Evolutionary conservation across 2,113 vertebrate species (phyloP).

Genomic region (Callocephalon fimbriatum): DNA sequence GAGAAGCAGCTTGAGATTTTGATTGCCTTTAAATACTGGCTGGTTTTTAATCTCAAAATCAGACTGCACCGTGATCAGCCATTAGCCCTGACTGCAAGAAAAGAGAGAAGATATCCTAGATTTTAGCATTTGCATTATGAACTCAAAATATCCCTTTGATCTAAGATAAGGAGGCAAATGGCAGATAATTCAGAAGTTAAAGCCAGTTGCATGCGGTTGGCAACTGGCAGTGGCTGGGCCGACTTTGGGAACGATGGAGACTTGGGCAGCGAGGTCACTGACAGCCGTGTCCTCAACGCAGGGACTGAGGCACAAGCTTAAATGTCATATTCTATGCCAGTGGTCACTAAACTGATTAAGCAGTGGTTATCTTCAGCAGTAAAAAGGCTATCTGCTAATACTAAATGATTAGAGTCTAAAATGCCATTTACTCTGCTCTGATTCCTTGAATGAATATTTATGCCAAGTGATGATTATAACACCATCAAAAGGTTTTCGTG

Average conservation of each 20-base stretch:
- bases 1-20: background rate
- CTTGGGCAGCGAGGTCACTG: background rate
- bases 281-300: background rate
- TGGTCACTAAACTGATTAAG: slow-evolving; percentile 74
- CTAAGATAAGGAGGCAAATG: slow-evolving; percentile 3
- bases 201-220: background rate
- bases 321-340: slow-evolving; percentile 56
- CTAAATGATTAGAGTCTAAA: slow-evolving; percentile 68
- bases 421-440: slow-evolving; percentile 75
- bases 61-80: slow-evolving; percentile 9
- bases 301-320: slow-evolving; percentile 26
- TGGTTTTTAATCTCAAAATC: slow-evolving; percentile 37
- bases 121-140: background rate
- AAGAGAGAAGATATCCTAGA: background rate
- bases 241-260: background rate
- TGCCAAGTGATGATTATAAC: slow-evolving; percentile 70
- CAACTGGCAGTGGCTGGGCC: background rate
- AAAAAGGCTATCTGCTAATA: slow-evolving; percentile 72
- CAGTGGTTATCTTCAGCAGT: slow-evolving; percentile 66
- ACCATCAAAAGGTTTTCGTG: slow-evolving; percentile 61
- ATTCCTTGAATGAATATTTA: slow-evolving; percentile 76
- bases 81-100: background rate
- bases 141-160: slow-evolving; percentile 13
- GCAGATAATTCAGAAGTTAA: background rate
- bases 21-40: slow-evolving; percentile 39